Evolutionary conservation across 2,797 vertebrate genomes (phyloP), one percentile per base, ranked within the genome.

Genomic region (Heterohyrax brucei): DNA sequence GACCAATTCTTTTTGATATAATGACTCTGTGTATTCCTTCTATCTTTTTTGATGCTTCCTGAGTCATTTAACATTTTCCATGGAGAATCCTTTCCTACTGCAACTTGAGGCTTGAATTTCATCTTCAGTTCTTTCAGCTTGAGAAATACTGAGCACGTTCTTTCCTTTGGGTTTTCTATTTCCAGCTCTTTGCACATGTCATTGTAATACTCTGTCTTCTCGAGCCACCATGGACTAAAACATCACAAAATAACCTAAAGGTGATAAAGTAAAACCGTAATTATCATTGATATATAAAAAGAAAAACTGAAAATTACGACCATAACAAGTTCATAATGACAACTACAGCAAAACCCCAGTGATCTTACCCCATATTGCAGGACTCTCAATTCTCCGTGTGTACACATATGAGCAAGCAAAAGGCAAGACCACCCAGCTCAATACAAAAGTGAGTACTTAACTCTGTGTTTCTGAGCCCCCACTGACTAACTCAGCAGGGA

Each of bases 171-270:
- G 39, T 39, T 39, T 39, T 39, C 39, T 39, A 39, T 39, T 39
- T 39, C 39, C 39, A 39, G 39, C 39, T 39, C 39, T 39, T 39
- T 39, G 39, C 39, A 39, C 39, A 39, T 39, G 39, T 39, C 39
- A 39, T 39, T 39, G 39, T 39, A 39, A 39, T 39, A 39, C 39
- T 39, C 39, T 39, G 39, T 39, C 39, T 39, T 39, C 39, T 39
- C 39, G 39, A 39, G 39, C 39, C 39, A 13, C 48, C 33, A 59
- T 87, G 78, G 70, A 59, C 3, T 3, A 83, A 39, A 81, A 84
- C 13, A 8, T 28, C 50, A 80, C 73, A 90, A 93, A 96, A 76
- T 39, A 91, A 89, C 82, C 62, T 1, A 10, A 91, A n/a, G 75
- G 62, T 39, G 56, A 53, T 24, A 39, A 82, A 50, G 28, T 56